Evolutionary conservation across 1,140 invertebrate genomes (phyloP), one percentile per base, ranked within the genome.

Genomic region (Lithobius niger): DNA sequence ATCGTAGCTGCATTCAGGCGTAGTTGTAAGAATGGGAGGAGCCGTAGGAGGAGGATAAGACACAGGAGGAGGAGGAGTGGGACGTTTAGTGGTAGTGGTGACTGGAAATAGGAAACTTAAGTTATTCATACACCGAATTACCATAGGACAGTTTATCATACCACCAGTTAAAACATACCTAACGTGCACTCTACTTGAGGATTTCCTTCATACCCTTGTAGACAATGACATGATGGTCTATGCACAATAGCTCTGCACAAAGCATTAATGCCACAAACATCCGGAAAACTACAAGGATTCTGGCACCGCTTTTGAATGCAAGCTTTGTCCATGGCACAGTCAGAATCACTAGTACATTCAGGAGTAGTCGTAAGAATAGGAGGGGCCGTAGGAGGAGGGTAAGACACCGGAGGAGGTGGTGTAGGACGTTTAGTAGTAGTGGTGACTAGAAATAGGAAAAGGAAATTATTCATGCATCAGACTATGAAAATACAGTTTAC

Each of bases 1-100:
- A 78, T 93, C 86, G 70, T 81, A 83, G 72, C 82, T 82, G 76
- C 89, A 93, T 80, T 88, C 83, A 76, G 82, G 76, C 86, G 86
- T 88, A 80, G 65, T 68, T 55, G 54, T 57, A 25, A 24, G 3
- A 48, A 44, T 47, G n/a, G 27, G n/a, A 49, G 52, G 27, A 4
- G 52, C n/a, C 42, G 44, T 47, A 36, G 57, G 27, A 42, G 63
- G 62, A 45, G 43, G 43, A 27, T 55, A 24, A n/a, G n/a, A n/a
- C n/a, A n/a, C n/a, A n/a, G n/a, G n/a, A 54, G 42, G 21, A 55
- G 44, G 21, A 1, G 36, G 21, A 44, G 10, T 28, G 15, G 16
- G 16, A n/a, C n/a, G n/a, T n/a, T n/a, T n/a, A n/a, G n/a, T n/a
- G n/a, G n/a, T n/a, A n/a, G n/a, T n/a, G n/a, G n/a, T n/a, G n/a